Evolutionary conservation across 2,888 invertebrate species (phyloP).

Genomic region (Drymonia ruficornis): DNA sequence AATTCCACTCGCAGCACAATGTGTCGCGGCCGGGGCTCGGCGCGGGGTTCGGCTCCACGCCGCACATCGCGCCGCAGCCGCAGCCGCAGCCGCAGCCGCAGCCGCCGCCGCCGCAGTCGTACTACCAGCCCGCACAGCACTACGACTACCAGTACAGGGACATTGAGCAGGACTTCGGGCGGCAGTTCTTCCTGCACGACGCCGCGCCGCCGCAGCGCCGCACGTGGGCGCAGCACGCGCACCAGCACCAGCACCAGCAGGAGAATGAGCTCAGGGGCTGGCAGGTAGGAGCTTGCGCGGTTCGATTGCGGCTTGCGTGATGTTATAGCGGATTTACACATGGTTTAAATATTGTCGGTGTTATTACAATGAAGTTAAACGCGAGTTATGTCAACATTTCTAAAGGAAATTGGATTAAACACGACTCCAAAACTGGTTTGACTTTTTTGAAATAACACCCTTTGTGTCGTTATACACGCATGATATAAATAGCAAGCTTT

Average conservation of each 20-base stretch:
- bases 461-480: too few relatives aligned
- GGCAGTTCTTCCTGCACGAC: conserved; percentile 91
- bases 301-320: conserved; percentile 9
- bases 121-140: conserved; percentile 45
- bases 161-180: conserved; percentile 53
- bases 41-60: conserved; percentile 76
- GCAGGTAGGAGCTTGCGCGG: conserved; percentile 62
- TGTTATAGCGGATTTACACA: too few relatives aligned
- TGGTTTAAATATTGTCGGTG: too few relatives aligned
- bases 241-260: conserved; percentile 43
- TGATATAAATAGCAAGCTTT: too few relatives aligned
- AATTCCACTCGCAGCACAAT: conserved; percentile 83
- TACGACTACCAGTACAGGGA: conserved; percentile 58
- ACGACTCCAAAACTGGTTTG: too few relatives aligned
- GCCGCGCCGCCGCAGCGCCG: conserved; percentile 84
- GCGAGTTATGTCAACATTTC: too few relatives aligned
- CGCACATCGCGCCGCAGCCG: conserved; percentile 69
- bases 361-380: too few relatives aligned
- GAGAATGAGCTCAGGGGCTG: conserved; percentile 82
- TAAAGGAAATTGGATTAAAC: too few relatives aligned
- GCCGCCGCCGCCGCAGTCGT: conserved; percentile 50
- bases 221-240: conserved; percentile 87
- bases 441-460: too few relatives aligned
- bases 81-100: conserved; percentile 43
- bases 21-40: conserved; percentile 65